These are phyloP conservation scores for Oxyruncus cristatus DNA, from an alignment of 2,113 vertebrate species.

Conservation along the genomic window DNA sequence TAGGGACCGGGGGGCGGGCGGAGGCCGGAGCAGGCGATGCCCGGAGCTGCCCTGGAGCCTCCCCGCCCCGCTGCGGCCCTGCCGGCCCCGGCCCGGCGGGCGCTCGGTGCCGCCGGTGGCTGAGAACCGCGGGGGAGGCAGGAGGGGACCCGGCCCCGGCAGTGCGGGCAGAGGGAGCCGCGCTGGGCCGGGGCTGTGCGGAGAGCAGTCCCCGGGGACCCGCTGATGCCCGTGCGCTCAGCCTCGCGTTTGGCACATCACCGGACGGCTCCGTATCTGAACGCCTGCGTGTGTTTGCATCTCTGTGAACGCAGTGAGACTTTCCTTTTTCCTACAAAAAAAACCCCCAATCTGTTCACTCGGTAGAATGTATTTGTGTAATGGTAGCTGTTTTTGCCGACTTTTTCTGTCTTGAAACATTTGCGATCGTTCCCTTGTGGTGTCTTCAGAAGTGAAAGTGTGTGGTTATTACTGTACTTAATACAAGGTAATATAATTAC, in stretches of 20 bases:
- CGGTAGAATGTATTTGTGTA: neutral
- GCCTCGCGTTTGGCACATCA: neutral
- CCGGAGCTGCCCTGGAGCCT: neutral
- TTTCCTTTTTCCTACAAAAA: neutral
- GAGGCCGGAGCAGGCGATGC: neutral
- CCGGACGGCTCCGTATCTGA: too few species aligned
- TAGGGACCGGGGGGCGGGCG: neutral
- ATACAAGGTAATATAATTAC: neutral
- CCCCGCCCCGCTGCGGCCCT: neutral
- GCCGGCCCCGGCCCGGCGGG: neutral
- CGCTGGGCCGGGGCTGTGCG: too few species aligned
- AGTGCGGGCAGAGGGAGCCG: neutral
- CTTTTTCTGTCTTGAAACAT: neutral
- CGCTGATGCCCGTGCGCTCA: rapidly evolving
- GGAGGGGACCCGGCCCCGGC: neutral
- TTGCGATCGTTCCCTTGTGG: neutral
- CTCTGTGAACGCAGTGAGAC: rapidly evolving
- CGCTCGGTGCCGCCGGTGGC: neutral
- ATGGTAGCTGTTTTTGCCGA: neutral
- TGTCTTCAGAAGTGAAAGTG: neutral
- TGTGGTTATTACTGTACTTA: neutral
- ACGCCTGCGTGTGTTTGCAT: neutral
- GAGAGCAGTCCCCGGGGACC: neutral
- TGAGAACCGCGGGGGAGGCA: neutral
- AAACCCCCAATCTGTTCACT: neutral